Evolutionary conservation across 2,888 invertebrate species (phyloP).

Genomic region (Volucella inflata): DNA sequence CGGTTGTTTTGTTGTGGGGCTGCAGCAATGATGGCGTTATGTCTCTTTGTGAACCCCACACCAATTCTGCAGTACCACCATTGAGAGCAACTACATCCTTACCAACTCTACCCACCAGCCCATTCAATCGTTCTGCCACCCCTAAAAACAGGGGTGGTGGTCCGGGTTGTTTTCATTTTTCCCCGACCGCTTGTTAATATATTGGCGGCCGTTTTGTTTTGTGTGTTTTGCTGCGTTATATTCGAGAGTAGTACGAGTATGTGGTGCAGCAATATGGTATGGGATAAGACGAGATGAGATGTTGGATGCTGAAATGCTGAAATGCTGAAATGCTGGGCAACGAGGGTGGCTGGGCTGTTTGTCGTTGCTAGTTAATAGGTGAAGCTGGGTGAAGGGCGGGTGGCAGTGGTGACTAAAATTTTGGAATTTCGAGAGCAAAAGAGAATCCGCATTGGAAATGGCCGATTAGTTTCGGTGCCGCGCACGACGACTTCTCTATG

Average conservation of each 20-base stretch:
- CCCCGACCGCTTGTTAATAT: conserved; percentile 60
- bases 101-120: conserved; percentile 36
- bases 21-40: conserved; percentile 51
- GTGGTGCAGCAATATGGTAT: conserved; percentile 44
- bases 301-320: conserved; percentile 16
- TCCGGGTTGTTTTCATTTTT: no score
- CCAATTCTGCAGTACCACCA: conserved; percentile 56
- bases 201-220: conserved; percentile 75
- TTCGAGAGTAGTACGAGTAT: conserved; percentile 24
- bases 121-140: conserved; percentile 39
- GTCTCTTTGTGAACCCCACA: conserved; percentile 58
- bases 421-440: conserved; percentile 70
- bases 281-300: conserved; percentile 51
- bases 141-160: not conserved
- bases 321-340: conserved; percentile 1
- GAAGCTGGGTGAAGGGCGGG: no score
- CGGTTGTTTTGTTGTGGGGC: conserved; percentile 44
- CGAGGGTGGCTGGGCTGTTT: no score
- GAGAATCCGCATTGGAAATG: conserved; percentile 74
- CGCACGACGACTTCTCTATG: conserved; percentile 37
- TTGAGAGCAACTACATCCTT: conserved; percentile 51
- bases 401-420: conserved; percentile 54
- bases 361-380: no score
- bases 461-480: conserved; percentile 72
- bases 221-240: conserved; percentile 64